phyloP scores from a whole-genome alignment of 2,888 invertebrate genomes.

The Chrysomela aeneicollis region DNA sequence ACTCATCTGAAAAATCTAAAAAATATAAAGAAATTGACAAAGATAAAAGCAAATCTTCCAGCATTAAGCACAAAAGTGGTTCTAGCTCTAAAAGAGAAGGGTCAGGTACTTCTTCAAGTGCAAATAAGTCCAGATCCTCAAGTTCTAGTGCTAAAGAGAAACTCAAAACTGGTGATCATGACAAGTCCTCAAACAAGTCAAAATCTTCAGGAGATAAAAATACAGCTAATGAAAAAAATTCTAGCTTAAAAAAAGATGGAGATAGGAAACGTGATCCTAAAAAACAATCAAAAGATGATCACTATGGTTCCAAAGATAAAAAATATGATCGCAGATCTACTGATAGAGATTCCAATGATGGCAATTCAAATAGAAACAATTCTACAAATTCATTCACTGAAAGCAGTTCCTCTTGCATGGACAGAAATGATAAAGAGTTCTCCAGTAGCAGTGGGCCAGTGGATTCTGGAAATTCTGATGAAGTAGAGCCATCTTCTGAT shows the following conservation, averaged over 20 bases:
- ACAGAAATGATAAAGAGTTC: constrained; percentile 46
- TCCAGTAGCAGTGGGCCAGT: constrained; percentile 43
- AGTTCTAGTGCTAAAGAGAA: constrained; percentile 48
- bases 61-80: constrained; percentile 19
- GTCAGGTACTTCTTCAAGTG: constrained; percentile 20
- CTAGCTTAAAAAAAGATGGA: constrained; percentile 42
- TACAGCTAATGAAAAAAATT: constrained; percentile 44
- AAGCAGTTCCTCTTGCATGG: constrained; percentile 56
- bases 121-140: constrained; percentile 39
- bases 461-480: constrained; percentile 57
- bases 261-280: constrained; percentile 48
- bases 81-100: constrained; percentile 38
- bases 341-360: constrained; percentile 83
- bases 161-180: constrained; percentile 47
- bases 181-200: constrained; percentile 44
- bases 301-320: constrained; percentile 72
- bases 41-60: constrained; percentile 12
- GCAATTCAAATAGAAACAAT: constrained; percentile 60
- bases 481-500: constrained; percentile 36
- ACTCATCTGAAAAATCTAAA: constrained; percentile 30
- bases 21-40: constrained; percentile 32
- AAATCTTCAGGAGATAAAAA: constrained; percentile 36
- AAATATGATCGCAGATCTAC: constrained; percentile 75
- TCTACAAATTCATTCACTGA: constrained; percentile 59
- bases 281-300: constrained; percentile 71